phyloP scores from a whole-genome alignment of 2,113 vertebrate species.

The Salvelinus namaycush region DNA sequence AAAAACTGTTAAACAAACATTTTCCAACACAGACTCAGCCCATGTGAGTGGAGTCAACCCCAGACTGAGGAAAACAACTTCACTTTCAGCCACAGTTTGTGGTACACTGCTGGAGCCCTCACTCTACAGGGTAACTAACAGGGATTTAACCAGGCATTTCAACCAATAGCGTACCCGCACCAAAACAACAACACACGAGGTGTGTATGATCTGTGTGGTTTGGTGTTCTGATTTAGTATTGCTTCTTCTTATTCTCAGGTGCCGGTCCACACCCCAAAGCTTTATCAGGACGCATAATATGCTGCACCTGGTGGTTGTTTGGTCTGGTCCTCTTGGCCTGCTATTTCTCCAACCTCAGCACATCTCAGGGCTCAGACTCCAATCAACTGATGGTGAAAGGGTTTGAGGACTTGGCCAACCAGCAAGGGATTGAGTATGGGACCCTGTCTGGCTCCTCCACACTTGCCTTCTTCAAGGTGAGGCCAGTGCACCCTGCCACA shows the following conservation, averaged over 20 bases:
- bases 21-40: slow-evolving; percentile 77
- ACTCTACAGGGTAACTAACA: slow-evolving; percentile 80
- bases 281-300: slow-evolving; percentile 77
- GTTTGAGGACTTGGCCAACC: slow-evolving; percentile 86
- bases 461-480: slow-evolving; percentile 84
- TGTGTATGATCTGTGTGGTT: background rate
- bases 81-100: slow-evolving; percentile 82
- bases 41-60: slow-evolving; percentile 84
- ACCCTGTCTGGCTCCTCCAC: slow-evolving; percentile 82
- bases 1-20: no score
- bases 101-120: slow-evolving; percentile 83
- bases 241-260: slow-evolving; percentile 63
- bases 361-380: slow-evolving; percentile 67
- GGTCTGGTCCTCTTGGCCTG: slow-evolving; percentile 79
- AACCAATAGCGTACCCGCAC: background rate
- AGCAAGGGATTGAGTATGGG: slow-evolving; percentile 81
- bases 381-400: slow-evolving; percentile 75
- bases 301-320: slow-evolving; percentile 86
- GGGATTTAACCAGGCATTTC: background rate
- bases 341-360: slow-evolving; percentile 83
- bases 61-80: slow-evolving; percentile 78
- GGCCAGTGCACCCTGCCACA: background rate
- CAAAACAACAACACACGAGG: background rate
- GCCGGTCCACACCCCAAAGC: slow-evolving; percentile 81
- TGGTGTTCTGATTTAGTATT: background rate